Percentiles rank a stretch among this genome's conserved stretches.
Evolutionary conservation across 2,797 vertebrate genomes (phyloP).

Genomic region (Echiichthys vipera): DNA sequence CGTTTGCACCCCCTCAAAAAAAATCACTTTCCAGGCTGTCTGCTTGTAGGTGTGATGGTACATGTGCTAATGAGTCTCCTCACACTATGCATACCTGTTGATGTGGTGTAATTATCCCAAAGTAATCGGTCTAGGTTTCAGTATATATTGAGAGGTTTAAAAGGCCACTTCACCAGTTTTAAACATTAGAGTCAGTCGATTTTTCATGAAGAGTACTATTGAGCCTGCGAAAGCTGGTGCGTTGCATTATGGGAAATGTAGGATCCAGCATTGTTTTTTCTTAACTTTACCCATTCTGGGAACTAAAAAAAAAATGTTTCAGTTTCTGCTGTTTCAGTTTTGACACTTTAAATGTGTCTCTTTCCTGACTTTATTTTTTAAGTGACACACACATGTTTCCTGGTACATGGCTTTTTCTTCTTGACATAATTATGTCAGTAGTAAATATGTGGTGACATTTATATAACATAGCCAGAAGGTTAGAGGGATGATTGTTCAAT

Average conservation of each 20-base stretch:
- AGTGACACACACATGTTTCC: neutral
- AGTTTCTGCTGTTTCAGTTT: neutral
- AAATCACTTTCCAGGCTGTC: neutral
- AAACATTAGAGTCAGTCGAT: neutral
- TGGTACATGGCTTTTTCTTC: neutral
- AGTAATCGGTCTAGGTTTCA: slow-evolving; percentile 17
- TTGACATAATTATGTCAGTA: neutral
- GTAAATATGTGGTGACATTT: slow-evolving; percentile 37
- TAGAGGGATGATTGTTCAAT: slow-evolving; percentile 20
- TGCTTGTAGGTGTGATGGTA: neutral
- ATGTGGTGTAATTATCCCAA: slow-evolving; percentile 29
- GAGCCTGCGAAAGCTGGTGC: neutral
- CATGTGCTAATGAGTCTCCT: slow-evolving; percentile 21
- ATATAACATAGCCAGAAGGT: slow-evolving; percentile 7
- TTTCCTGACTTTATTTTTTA: neutral
- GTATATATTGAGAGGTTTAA: neutral
- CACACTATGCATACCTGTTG: slow-evolving; percentile 25
- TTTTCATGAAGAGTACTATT: neutral
- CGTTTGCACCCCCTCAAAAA: neutral
- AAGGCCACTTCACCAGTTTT: neutral
- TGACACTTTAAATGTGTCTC: slow-evolving; percentile 6
- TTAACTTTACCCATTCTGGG: neutral
- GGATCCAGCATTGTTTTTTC: slow-evolving; percentile 1
- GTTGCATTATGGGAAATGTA: neutral
- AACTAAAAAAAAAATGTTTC: neutral